A percentile compares a stretch with the other conserved stretches of the same genome.
Evolutionary conservation across 1,140 invertebrate genomes (phyloP).

Genomic region (Prorops nasuta): DNA sequence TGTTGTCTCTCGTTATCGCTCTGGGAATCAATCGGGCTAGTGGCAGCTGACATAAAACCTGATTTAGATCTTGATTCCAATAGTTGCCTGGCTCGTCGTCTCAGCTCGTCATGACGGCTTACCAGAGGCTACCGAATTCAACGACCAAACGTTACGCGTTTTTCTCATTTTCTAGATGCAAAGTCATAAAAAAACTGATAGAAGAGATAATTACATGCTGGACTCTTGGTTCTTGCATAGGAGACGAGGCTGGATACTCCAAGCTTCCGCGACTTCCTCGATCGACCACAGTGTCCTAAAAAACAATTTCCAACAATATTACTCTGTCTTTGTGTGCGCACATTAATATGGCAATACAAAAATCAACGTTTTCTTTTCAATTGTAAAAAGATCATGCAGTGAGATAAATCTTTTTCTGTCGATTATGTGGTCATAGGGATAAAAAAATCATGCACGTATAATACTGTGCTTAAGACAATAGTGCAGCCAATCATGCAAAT

Average conservation of each 20-base stretch:
- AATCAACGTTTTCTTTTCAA: too few species aligned
- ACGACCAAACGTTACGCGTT: too few species aligned
- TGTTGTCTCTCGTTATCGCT: conserved; percentile 82
- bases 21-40: conserved; percentile 56
- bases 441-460: too few species aligned
- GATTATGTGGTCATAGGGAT: too few species aligned
- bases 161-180: conserved; percentile 4
- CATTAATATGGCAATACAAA: too few species aligned
- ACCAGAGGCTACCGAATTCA: conserved; percentile 61
- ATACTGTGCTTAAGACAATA: too few species aligned
- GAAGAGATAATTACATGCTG: conserved; percentile 48
- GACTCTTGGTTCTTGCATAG: conserved; percentile 40
- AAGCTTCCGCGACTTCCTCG: conserved; percentile 44
- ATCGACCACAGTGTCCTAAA: conserved; percentile 36
- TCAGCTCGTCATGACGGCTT: conserved; percentile 79
- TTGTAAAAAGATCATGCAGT: too few species aligned
- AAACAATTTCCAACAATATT: too few species aligned
- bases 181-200: conserved; percentile 10
- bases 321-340: too few species aligned
- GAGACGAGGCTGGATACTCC: conserved; percentile 46
- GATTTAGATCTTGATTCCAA: conserved; percentile 81
- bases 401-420: too few species aligned
- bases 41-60: conserved; percentile 39
- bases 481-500: too few species aligned
- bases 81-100: conserved; percentile 86